A percentile compares a stretch with the other conserved stretches of the same genome.
phyloP scores from a whole-genome alignment of 2,113 vertebrate genomes.

The Crotalus horridus region DNA sequence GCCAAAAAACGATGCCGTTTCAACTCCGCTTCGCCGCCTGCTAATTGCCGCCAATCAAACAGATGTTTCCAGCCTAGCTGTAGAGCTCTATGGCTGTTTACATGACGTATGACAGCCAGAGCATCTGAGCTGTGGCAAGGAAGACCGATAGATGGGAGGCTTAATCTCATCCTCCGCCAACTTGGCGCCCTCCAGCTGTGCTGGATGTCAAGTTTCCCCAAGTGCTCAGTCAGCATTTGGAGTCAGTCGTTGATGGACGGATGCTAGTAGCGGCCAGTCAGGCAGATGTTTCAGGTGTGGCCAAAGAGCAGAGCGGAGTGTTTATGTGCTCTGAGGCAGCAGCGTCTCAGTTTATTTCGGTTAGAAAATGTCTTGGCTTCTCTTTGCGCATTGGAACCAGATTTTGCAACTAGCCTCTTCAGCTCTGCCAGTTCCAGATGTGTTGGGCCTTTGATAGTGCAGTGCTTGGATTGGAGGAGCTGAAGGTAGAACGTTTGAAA shows the following conservation, averaged over 20 bases:
- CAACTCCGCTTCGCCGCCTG: background rate
- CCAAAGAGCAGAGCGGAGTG: background rate
- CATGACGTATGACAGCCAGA: background rate
- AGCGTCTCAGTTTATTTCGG: background rate
- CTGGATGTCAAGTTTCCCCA: background rate
- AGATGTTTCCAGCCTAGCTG: background rate
- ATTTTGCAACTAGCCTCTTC: background rate
- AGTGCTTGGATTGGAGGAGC: background rate
- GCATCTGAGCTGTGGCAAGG: background rate
- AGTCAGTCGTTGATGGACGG: background rate
- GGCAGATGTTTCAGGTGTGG: background rate
- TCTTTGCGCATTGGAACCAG: background rate
- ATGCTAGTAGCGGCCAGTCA: background rate
- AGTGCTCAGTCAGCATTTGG: background rate
- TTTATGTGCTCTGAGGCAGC: background rate
- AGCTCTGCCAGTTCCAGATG: background rate
- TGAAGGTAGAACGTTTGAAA: background rate
- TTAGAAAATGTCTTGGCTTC: background rate
- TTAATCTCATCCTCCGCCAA: background rate
- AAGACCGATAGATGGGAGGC: too few species aligned
- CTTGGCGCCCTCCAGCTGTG: background rate
- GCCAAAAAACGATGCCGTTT: background rate
- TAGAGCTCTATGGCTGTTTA: background rate
- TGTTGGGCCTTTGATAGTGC: background rate
- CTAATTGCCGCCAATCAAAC: background rate